Evolutionary conservation across 1,140 invertebrate species (phyloP), one percentile per base, ranked within the genome.

Genomic region (Archivesica marissinica): DNA sequence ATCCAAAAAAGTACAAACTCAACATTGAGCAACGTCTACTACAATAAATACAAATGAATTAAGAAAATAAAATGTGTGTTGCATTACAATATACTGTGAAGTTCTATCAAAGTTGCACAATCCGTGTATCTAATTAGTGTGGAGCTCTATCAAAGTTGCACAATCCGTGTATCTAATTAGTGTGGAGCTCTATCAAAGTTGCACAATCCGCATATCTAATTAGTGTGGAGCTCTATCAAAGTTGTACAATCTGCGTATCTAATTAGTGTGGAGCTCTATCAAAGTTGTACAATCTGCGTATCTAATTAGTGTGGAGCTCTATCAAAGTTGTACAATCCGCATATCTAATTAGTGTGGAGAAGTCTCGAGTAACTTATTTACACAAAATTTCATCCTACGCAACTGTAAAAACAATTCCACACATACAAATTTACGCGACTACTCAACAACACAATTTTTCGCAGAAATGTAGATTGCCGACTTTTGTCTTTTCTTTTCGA

Each of bases 1-100:
- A 44, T 72, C 25, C 44, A 72, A 72, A 41, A 72, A 47, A 72
- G 11, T 72, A 64, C 59, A 33, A 17, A 64, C 59, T 64, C 30
- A 33, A n/a, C 23, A 9, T 64, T 64, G 59, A 64, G 59, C 59
- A 64, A 64, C n/a, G 20, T 64, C 59, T 64, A 64, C 59, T 33
- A 25, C 59, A 6, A 35, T 64, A 64, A 64, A 64, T 64, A 64
- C 59, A 64, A 64, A 64, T 64, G 2, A 64, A 33, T 35, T 35
- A 30, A 25, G 38, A 64, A 64, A 64, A 64, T 64, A 64, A 64
- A 25, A 64, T 35, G 1, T 33, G 28, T 64, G 33, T 20, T 64
- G 59, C 59, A 64, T 64, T 59, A 2, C 13, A 9, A 59, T 30
- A 59, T 4, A 30, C 56, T 59, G 25, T 30, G 33, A 28, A 11